Percentiles rank a stretch among this genome's conserved stretches.
Conservation (phyloP, 2,113 vertebrate genomes). For the Plecotus auritus region DNA sequence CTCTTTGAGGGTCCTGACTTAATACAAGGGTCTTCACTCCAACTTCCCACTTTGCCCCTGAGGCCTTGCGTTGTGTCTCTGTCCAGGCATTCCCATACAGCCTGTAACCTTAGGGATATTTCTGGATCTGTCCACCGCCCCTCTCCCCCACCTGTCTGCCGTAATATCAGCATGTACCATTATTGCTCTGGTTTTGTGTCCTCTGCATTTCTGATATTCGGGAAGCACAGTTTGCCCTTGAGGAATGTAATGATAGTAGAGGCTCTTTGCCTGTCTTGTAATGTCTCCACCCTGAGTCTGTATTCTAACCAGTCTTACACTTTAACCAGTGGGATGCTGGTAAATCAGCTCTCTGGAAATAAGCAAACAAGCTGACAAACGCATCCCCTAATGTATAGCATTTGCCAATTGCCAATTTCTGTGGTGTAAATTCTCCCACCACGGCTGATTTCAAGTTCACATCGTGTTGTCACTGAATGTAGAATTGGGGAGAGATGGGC, state of each 20-base stretch:
- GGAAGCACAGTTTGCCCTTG: background rate
- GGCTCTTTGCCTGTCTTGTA: background rate
- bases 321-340: background rate
- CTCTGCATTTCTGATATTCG: background rate
- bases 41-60: background rate
- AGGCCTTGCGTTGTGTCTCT: background rate
- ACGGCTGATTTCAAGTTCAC: background rate
- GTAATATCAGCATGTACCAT: accelerated
- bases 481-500: background rate
- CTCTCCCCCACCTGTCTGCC: too few species aligned
- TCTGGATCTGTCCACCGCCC: background rate
- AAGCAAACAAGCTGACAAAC: too few species aligned
- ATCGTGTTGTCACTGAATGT: background rate
- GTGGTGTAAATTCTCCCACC: background rate
- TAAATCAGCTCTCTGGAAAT: background rate
- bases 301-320: background rate
- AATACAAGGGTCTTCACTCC: background rate
- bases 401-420: background rate
- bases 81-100: background rate
- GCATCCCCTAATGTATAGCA: accelerated
- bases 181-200: background rate
- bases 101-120: background rate
- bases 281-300: background rate
- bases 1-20: background rate
- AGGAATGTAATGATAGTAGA: background rate